A percentile compares a stretch with the other conserved stretches of the same genome.
phyloP scores from a whole-genome alignment of 2,113 vertebrate genomes.

The Neodon shergylaensis region DNA sequence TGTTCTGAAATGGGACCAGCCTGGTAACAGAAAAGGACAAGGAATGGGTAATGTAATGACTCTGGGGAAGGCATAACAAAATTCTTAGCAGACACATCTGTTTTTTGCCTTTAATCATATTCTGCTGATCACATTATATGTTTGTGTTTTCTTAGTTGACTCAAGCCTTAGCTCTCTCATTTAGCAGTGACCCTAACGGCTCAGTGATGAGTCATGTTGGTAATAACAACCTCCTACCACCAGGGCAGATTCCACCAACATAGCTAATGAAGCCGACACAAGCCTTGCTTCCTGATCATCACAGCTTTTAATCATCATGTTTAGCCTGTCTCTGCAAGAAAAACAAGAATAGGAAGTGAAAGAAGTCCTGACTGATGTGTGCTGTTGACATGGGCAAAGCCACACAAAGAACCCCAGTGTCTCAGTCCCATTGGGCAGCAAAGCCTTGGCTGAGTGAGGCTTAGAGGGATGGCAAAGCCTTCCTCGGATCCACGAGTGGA shows the following conservation, averaged over 20 bases:
- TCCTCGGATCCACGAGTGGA: neutral
- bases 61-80: constrained; percentile 18
- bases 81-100: neutral
- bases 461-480: neutral
- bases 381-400: neutral
- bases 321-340: too few relatives aligned
- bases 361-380: neutral
- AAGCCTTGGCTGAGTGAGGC: neutral
- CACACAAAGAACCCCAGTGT: neutral
- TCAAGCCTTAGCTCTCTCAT: neutral
- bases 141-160: neutral
- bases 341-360: neutral
- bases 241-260: neutral
- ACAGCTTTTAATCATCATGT: neutral
- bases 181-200: neutral
- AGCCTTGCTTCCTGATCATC: neutral
- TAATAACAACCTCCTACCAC: neutral
- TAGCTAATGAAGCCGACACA: neutral
- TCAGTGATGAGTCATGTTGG: neutral
- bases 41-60: neutral
- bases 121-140: neutral
- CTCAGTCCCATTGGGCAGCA: neutral
- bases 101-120: neutral
- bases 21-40: neutral
- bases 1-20: neutral